Base-by-base conservation (phyloP, 1,140 invertebrate genomes). In the Oncopeltus fasciatus region DNA sequence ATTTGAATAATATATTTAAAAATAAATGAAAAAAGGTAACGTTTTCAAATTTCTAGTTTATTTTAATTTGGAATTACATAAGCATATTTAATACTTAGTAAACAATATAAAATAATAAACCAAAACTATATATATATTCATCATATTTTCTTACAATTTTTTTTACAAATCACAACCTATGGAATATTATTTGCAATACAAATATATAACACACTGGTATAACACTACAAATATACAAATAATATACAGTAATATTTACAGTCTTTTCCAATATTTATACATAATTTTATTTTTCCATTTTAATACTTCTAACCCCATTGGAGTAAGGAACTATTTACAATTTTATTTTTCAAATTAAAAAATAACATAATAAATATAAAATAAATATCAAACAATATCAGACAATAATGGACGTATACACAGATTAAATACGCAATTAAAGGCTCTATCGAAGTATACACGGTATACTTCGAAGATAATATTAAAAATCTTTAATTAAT, bases 151-250 rank as follows among this genome's bases (percentile, higher is more conserved):
- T 53, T 53, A 24, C 16, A 24, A 14, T 24, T 24, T 53, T 24
- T 53, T 24, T 53, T 53, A 24, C 18, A 53, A 53, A 53, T 53
- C 49, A 53, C 49, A 53, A 53, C 49, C 49, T 53, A 53, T 53
- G 49, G 49, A 53, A 53, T 53, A 53, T 53, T 53, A 53, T 53
- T 53, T 24, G 49, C 49, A 53, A 53, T 53, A 53, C 49, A 53
- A 53, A 53, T 53, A 53, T 53, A 53, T 53, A 53, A 53, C 49
- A 53, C 49, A 53, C 49, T 53, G 49, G 26, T 53, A 53, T 53
- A 53, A 18, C 49, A 53, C 49, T 53, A 53, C 49, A 53, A 53
- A 53, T 53, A 53, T 53, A 53, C 49, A 53, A 53, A 53, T 53
- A 53, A 53, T 53, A 53, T 53, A 53, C 49, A 53, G 21, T 21